Evolutionary conservation across 2,797 vertebrate genomes (phyloP).

Genomic region (Leucoraja ocellata): DNA sequence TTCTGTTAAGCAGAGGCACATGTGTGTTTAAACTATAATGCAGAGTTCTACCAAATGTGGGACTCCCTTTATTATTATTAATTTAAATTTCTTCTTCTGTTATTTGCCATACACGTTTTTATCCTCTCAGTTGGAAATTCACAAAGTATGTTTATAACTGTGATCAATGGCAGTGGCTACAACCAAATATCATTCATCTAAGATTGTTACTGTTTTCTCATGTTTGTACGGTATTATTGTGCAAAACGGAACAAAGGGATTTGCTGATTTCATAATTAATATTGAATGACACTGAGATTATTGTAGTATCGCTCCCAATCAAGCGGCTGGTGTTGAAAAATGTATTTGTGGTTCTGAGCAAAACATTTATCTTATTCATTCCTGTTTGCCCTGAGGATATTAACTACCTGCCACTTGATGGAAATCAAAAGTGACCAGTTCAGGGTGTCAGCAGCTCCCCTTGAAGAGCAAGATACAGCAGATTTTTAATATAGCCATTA

Average conservation of each 20-base stretch:
- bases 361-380: not conserved
- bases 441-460: not conserved
- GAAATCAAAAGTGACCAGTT: not conserved
- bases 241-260: not conserved
- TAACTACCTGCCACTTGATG: not conserved
- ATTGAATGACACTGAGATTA: not conserved
- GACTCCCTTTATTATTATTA: not conserved
- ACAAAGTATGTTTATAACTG: not conserved
- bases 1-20: not conserved
- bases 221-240: not conserved
- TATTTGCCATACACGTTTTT: not conserved
- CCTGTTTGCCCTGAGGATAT: not conserved
- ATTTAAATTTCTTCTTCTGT: not conserved
- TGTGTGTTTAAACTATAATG: not conserved
- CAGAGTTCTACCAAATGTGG: not conserved
- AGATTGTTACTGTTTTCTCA: not conserved
- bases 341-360: not conserved
- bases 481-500: not conserved
- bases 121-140: not conserved
- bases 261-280: conserved; percentile 9
- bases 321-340: not conserved
- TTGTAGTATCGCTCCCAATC: not conserved
- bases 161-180: not conserved
- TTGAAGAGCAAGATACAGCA: not conserved
- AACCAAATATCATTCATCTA: not conserved